A percentile compares a stretch with the other conserved stretches of the same genome.
Conservation (phyloP, 2,888 invertebrate genomes). For the Pterostichus niger region DNA sequence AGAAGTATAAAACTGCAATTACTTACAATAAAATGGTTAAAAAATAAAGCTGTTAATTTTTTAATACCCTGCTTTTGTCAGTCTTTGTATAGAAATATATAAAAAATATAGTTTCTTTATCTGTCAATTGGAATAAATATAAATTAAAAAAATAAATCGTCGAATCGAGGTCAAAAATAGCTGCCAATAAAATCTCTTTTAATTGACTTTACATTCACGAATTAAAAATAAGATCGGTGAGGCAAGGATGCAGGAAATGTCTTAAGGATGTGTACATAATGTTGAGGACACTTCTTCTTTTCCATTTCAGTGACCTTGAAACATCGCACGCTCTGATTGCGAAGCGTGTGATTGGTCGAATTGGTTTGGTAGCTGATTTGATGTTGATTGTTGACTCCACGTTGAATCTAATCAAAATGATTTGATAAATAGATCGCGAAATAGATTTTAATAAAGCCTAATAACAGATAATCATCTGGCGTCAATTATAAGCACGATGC, state of each 20-base stretch:
- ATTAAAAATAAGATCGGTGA: too few species aligned
- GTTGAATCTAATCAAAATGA: conserved; percentile 27
- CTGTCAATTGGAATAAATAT: too few species aligned
- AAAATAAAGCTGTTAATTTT: too few species aligned
- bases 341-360: conserved; percentile 25
- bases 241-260: neutral
- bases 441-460: conserved; percentile 26
- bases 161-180: too few species aligned
- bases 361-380: conserved; percentile 18
- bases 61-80: too few species aligned
- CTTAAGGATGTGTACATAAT: neutral
- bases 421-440: conserved; percentile 43
- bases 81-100: too few species aligned
- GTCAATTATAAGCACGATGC: neutral
- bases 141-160: too few species aligned
- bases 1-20: too few species aligned
- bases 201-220: too few species aligned
- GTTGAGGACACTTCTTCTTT: neutral
- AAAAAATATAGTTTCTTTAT: too few species aligned
- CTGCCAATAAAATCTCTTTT: too few species aligned
- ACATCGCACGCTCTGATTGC: conserved; percentile 19
- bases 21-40: too few species aligned
- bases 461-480: conserved; percentile 25
- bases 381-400: conserved; percentile 6
- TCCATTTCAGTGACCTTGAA: conserved; percentile 1